Conservation (phyloP, 2,888 invertebrate species). For the Caenorhabditis virilis region DNA sequence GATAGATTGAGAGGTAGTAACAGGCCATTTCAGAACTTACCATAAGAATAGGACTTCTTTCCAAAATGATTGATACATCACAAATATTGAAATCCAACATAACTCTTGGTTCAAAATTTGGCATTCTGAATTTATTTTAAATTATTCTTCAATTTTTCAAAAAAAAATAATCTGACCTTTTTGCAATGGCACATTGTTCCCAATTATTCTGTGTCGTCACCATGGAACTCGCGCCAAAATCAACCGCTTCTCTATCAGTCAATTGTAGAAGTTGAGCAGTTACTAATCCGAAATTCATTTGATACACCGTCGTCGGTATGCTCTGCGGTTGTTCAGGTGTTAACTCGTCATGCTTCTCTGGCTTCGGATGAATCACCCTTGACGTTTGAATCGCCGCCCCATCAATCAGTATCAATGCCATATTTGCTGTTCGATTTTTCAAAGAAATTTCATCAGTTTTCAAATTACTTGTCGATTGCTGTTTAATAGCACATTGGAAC, state of each 20-base stretch:
- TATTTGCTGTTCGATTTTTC: slow-evolving; percentile 33
- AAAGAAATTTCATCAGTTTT: slow-evolving; percentile 12
- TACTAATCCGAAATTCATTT: slow-evolving; percentile 20
- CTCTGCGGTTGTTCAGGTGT: background rate
- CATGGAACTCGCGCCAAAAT: slow-evolving; percentile 23
- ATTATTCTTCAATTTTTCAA: slow-evolving; percentile 1
- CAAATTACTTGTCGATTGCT: slow-evolving; percentile 12
- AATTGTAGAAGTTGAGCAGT: slow-evolving; percentile 36
- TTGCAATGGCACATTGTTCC: slow-evolving; percentile 22
- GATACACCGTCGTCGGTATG: slow-evolving; percentile 9
- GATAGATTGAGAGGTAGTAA: too few species aligned
- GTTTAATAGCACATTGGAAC: slow-evolving; percentile 34
- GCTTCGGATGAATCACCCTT: background rate
- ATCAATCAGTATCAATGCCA: slow-evolving; percentile 28
- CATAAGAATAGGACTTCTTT: slow-evolving; percentile 14
- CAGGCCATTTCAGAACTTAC: slow-evolving; percentile 1
- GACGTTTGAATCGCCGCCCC: slow-evolving; percentile 27
- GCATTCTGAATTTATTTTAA: slow-evolving; percentile 8
- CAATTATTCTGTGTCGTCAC: slow-evolving; percentile 27
- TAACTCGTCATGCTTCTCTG: background rate
- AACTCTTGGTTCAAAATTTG: slow-evolving; percentile 22
- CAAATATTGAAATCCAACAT: slow-evolving; percentile 35
- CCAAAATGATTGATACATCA: slow-evolving; percentile 17
- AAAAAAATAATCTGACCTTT: too few species aligned
- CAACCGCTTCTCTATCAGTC: slow-evolving; percentile 21